phyloP scores from a whole-genome alignment of 2,888 invertebrate genomes.

The Aleiodes leptofemur region DNA sequence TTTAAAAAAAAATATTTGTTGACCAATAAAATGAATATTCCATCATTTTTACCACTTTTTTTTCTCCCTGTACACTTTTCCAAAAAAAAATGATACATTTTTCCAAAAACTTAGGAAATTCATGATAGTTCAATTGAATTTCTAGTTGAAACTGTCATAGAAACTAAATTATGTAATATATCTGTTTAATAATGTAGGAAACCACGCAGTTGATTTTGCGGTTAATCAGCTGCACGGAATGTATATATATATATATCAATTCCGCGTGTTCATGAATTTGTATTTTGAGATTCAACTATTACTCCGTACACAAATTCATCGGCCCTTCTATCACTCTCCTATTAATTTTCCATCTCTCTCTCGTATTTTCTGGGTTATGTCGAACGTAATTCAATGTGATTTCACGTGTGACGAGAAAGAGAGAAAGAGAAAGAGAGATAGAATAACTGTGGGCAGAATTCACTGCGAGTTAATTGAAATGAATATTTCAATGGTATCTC shows the following conservation, averaged over 20 bases:
- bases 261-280: conserved; percentile 39
- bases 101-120: not conserved
- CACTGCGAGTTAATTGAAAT: conserved; percentile 40
- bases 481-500: conserved; percentile 33
- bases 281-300: conserved; percentile 36
- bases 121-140: conserved; percentile 17
- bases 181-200: conserved; percentile 26
- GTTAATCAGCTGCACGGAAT: conserved; percentile 24
- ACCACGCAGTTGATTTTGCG: conserved; percentile 26
- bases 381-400: conserved; percentile 43
- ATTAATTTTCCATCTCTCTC: not conserved
- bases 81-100: not conserved
- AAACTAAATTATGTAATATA: conserved; percentile 8
- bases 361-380: not conserved
- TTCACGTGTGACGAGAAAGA: conserved; percentile 30
- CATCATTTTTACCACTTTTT: too few relatives aligned
- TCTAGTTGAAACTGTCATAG: not conserved
- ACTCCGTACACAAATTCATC: conserved; percentile 18
- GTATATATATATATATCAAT: conserved; percentile 6
- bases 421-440: not conserved
- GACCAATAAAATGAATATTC: too few relatives aligned
- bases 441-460: conserved; percentile 17
- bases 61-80: too few relatives aligned
- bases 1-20: too few relatives aligned
- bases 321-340: conserved; percentile 3